These are phyloP conservation scores for Oppia nitens DNA, from an alignment of 1,140 invertebrate genomes.

Conservation along the genomic window DNA sequence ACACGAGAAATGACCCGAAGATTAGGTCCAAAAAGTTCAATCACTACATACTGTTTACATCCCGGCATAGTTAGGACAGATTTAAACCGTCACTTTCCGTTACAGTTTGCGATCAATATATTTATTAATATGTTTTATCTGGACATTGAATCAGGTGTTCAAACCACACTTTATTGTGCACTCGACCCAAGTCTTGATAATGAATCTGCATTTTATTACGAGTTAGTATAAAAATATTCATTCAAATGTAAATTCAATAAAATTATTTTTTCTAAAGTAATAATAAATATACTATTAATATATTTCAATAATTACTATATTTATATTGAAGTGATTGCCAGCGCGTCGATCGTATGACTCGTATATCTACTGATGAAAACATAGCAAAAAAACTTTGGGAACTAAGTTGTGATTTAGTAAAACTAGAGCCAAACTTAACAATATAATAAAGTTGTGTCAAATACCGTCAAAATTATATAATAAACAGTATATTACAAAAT, in stretches of 20 bases:
- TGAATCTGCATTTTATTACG: constrained; percentile 20
- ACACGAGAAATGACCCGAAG: constrained; percentile 57
- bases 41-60: constrained; percentile 15
- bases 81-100: constrained; percentile 13
- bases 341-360: not conserved
- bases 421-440: not conserved
- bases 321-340: not conserved
- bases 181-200: constrained; percentile 15
- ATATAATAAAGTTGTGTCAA: not conserved
- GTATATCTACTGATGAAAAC: constrained; percentile 28
- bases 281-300: not conserved
- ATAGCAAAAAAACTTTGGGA: constrained; percentile 44
- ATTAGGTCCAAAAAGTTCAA: constrained; percentile 33
- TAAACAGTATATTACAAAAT: not conserved
- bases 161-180: constrained; percentile 20
- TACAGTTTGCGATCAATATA: not conserved
- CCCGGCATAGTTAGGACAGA: constrained; percentile 20
- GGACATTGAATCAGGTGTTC: constrained; percentile 18
- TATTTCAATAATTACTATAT: not conserved
- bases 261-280: not conserved
- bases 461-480: not conserved
- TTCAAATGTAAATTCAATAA: not conserved
- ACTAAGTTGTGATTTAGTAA: not conserved
- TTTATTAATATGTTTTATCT: constrained; percentile 10
- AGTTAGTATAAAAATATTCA: not conserved